Conservation (phyloP, 1,140 invertebrate genomes). For the Calliphora vicina region DNA sequence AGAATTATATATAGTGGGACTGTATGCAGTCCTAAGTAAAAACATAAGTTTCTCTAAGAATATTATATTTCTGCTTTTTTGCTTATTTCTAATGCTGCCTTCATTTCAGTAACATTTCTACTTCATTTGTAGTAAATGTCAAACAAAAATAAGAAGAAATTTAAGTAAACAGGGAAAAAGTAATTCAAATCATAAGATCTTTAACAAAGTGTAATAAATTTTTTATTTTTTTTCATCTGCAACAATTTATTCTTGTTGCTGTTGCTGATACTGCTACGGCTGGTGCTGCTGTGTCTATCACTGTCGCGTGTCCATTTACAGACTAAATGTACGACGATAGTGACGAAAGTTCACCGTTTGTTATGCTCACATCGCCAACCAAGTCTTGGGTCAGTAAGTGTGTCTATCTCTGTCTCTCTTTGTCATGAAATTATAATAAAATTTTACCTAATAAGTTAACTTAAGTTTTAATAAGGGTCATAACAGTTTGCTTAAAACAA, state of each 20-base stretch:
- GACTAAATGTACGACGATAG: slow-evolving; percentile 62
- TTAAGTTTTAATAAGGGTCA: no score
- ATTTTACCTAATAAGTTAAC: no score
- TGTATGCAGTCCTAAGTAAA: neutral
- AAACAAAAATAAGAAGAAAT: slow-evolving; percentile 9
- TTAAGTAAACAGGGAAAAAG: slow-evolving; percentile 9
- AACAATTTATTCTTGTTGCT: neutral
- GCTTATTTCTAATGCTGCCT: no score
- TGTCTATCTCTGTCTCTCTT: no score
- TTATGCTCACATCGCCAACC: slow-evolving; percentile 61
- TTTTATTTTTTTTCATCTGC: neutral
- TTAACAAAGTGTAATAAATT: neutral
- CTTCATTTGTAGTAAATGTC: slow-evolving; percentile 3
- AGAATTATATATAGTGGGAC: neutral
- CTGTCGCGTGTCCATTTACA: neutral
- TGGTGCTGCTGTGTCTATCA: neutral
- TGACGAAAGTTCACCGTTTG: slow-evolving; percentile 63
- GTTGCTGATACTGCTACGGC: neutral
- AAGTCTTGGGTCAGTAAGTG: slow-evolving; percentile 57
- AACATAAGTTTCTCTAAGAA: neutral
- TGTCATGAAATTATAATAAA: no score
- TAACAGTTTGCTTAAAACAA: no score
- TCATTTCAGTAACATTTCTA: neutral
- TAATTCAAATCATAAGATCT: slow-evolving; percentile 27
- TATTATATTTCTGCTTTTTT: neutral